These are phyloP conservation scores for Mimachlamys varia DNA, from an alignment of 2,888 invertebrate genomes.

Conservation along the genomic window DNA sequence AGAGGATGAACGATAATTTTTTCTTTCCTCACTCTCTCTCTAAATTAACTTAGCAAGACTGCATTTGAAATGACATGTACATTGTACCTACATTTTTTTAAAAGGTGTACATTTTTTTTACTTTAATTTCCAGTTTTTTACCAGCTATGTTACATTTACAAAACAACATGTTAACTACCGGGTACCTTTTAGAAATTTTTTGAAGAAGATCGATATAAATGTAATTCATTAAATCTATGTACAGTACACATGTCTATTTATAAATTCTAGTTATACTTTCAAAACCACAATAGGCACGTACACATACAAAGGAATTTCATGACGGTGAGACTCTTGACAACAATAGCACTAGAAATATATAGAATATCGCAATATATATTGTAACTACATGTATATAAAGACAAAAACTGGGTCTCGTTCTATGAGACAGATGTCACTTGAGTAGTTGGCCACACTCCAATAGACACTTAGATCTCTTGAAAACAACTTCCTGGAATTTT, in stretches of 20 bases:
- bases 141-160: no score
- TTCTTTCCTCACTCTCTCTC: background rate
- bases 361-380: background rate
- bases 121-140: no score
- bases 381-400: background rate
- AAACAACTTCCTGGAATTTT: background rate
- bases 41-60: background rate
- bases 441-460: background rate
- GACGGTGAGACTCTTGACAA: background rate
- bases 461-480: background rate
- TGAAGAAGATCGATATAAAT: background rate
- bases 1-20: background rate
- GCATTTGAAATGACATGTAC: no score
- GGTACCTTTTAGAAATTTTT: no score
- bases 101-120: no score
- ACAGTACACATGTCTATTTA: background rate
- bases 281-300: conserved; percentile 7
- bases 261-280: background rate
- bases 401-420: conserved; percentile 2
- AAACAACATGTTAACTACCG: no score
- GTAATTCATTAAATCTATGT: background rate
- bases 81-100: no score
- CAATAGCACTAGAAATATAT: conserved; percentile 29
- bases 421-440: background rate
- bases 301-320: background rate